These are phyloP conservation scores for Microchirus variegatus DNA, from an alignment of 2,797 vertebrate species.

Conservation along the genomic window DNA sequence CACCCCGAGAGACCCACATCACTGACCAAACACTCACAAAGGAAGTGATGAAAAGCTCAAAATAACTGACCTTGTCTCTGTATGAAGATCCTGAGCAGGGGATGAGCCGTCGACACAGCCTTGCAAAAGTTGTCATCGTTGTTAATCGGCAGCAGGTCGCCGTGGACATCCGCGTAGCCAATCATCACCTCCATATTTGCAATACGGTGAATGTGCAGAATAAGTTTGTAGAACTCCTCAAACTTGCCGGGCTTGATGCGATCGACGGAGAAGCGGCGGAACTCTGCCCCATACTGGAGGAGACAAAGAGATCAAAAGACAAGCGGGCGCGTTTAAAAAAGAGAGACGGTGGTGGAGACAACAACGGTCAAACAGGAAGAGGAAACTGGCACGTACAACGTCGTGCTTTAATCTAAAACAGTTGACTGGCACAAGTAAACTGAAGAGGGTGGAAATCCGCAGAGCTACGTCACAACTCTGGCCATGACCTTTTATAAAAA, in stretches of 20 bases:
- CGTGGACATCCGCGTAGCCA: constrained; percentile 94
- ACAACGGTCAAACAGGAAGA: constrained; percentile 41
- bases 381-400: constrained; percentile 27
- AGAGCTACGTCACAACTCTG: constrained; percentile 2
- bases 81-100: constrained; percentile 95
- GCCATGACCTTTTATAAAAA: constrained; percentile 17
- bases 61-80: constrained; percentile 91
- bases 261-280: constrained; percentile 94
- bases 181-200: constrained; percentile 94
- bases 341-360: constrained; percentile 12
- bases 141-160: constrained; percentile 97
- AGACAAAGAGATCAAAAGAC: neutral
- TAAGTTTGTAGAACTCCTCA: constrained; percentile 97
- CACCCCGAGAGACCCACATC: no score
- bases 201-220: constrained; percentile 94
- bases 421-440: constrained; percentile 24
- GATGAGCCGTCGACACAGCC: constrained; percentile 94
- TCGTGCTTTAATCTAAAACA: constrained; percentile 16
- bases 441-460: constrained; percentile 15
- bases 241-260: constrained; percentile 95
- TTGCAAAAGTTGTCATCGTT: constrained; percentile 99
- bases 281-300: constrained; percentile 94
- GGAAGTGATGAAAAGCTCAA: neutral
- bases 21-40: neutral
- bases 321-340: neutral